Evolutionary conservation across 2,113 vertebrate genomes (phyloP).

Genomic region (Muntiacus reevesi): DNA sequence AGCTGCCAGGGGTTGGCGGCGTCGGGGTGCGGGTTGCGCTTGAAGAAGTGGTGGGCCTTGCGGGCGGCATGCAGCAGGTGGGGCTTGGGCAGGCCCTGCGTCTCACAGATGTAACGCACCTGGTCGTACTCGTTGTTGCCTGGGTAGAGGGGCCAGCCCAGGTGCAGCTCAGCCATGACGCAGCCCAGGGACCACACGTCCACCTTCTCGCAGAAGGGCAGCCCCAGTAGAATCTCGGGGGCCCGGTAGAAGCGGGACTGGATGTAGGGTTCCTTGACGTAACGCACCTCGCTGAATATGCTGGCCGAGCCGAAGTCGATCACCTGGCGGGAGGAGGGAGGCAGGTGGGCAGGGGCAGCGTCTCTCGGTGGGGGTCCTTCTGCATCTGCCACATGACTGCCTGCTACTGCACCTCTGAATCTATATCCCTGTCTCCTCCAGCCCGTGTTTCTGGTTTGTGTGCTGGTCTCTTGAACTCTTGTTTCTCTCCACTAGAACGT

Average conservation of each 20-base stretch:
- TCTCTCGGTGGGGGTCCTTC: neutral
- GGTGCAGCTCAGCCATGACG: slow-evolving; percentile 80
- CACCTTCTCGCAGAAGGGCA: slow-evolving; percentile 85
- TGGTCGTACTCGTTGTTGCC: slow-evolving; percentile 81
- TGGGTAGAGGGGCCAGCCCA: slow-evolving; percentile 85
- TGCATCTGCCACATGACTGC: neutral
- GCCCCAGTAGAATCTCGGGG: slow-evolving; percentile 83
- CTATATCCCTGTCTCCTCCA: neutral
- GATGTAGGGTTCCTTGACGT: slow-evolving; percentile 81
- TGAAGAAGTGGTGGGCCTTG: slow-evolving; percentile 82
- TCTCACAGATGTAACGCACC: slow-evolving; percentile 84
- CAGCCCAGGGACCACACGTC: slow-evolving; percentile 87
- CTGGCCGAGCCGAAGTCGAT: slow-evolving; percentile 84
- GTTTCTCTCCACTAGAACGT: neutral
- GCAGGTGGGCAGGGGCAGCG: fast-evolving
- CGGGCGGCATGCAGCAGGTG: slow-evolving; percentile 74
- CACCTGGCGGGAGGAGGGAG: slow-evolving; percentile 48
- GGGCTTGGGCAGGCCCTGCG: slow-evolving; percentile 77
- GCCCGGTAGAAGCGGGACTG: slow-evolving; percentile 86
- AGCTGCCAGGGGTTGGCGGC: slow-evolving; percentile 78
- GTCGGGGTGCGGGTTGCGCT: neutral
- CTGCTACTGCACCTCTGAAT: neutral
- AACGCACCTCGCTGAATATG: slow-evolving; percentile 79
- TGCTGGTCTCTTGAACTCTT: neutral
- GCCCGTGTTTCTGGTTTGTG: neutral